Evolutionary conservation across 2,888 invertebrate species (phyloP).

Genomic region (Pyrgus malvae): DNA sequence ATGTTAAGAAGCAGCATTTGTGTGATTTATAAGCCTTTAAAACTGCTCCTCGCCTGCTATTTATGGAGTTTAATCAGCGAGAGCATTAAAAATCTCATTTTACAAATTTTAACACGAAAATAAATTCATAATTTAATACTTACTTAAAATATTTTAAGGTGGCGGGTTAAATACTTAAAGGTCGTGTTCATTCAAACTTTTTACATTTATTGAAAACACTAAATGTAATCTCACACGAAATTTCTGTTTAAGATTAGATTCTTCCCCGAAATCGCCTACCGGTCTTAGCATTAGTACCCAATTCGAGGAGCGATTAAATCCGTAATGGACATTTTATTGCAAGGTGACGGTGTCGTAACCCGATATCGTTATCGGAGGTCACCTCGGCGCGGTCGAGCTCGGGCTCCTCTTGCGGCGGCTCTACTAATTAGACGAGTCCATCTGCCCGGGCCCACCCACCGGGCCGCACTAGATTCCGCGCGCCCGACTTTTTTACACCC

Average conservation of each 20-base stretch:
- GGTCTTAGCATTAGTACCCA: conserved; percentile 17
- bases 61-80: neutral
- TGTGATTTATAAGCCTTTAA: conserved; percentile 6
- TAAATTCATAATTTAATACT: no score
- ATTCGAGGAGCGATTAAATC: conserved; percentile 21
- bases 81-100: no score
- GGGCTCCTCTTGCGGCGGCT: conserved; percentile 1
- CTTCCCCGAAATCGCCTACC: conserved; percentile 21
- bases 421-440: conserved; percentile 42
- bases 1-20: conserved; percentile 14
- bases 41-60: neutral
- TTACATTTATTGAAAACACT: conserved; percentile 8
- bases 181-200: neutral
- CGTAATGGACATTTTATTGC: conserved; percentile 27
- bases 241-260: conserved; percentile 24
- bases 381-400: conserved; percentile 3
- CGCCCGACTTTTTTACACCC: conserved; percentile 73
- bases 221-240: conserved; percentile 19
- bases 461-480: conserved; percentile 70
- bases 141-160: no score
- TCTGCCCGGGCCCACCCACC: conserved; percentile 62
- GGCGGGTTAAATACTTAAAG: no score
- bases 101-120: no score
- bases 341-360: conserved; percentile 16
- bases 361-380: conserved; percentile 19